phyloP scores from a whole-genome alignment of 2,888 invertebrate genomes.

The Therioaphis trifolii region DNA sequence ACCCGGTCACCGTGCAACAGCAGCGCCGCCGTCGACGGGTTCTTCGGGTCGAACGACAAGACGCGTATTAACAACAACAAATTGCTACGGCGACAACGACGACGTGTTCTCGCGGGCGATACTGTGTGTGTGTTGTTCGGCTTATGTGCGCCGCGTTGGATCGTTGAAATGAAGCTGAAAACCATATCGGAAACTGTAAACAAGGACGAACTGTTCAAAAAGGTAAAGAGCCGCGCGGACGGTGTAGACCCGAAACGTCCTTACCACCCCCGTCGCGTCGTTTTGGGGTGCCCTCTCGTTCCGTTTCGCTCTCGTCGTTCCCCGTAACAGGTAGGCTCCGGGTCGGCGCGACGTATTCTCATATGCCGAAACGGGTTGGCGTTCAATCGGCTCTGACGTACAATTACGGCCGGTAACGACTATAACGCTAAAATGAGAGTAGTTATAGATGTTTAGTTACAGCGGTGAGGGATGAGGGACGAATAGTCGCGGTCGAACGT shows the following conservation, averaged over 20 bases:
- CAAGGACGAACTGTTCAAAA: constrained; percentile 58
- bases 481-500: too few species aligned
- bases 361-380: too few species aligned
- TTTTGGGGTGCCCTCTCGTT: background rate
- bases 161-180: constrained; percentile 60
- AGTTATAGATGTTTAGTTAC: too few species aligned
- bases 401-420: too few species aligned
- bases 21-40: background rate
- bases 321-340: constrained; percentile 30
- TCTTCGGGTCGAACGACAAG: background rate
- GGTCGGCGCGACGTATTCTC: too few species aligned
- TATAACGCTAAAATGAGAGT: too few species aligned
- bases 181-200: constrained; percentile 56
- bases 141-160: constrained; percentile 33
- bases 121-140: background rate
- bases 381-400: too few species aligned
- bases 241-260: too few species aligned
- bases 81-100: background rate
- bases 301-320: too few species aligned
- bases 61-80: background rate
- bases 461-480: too few species aligned
- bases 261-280: too few species aligned
- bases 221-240: constrained; percentile 19
- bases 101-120: too few species aligned
- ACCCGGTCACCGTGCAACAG: background rate